A percentile compares a stretch with the other conserved stretches of the same genome.
These are phyloP conservation scores for Ephestia elutella DNA, from an alignment of 1,140 invertebrate species.

Conservation along the genomic window DNA sequence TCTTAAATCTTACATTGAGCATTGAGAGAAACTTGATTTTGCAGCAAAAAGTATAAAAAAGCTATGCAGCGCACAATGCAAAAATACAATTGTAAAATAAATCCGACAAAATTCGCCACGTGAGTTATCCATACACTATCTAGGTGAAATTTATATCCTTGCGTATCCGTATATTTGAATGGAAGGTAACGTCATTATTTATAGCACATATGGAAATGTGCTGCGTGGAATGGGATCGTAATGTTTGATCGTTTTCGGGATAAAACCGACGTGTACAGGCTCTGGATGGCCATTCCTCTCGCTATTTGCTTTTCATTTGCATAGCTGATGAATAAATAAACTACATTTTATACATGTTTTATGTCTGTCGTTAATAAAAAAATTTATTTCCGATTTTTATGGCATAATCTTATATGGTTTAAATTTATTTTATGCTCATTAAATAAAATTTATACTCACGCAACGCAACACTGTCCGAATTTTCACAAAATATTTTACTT, in stretches of 20 bases:
- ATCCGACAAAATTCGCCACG: neutral
- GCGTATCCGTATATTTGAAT: slow-evolving; percentile 31
- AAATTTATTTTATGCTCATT: no score
- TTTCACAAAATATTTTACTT: no score
- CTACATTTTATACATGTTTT: no score
- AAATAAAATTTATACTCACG: no score
- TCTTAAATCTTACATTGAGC: no score
- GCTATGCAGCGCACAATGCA: no score
- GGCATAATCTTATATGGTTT: no score
- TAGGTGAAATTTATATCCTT: slow-evolving; percentile 12
- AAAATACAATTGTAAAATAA: neutral
- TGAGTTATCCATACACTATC: neutral
- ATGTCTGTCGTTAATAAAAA: no score
- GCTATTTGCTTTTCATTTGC: slow-evolving; percentile 56
- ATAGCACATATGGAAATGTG: slow-evolving; percentile 47
- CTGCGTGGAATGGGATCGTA: slow-evolving; percentile 47
- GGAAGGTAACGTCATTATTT: slow-evolving; percentile 50
- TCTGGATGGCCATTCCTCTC: slow-evolving; percentile 40
- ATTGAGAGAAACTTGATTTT: no score
- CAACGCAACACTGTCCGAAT: no score
- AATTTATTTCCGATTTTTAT: no score
- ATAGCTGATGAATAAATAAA: slow-evolving; percentile 33
- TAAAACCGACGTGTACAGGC: slow-evolving; percentile 36
- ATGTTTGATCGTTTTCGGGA: slow-evolving; percentile 55
- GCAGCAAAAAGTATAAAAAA: no score